These are phyloP conservation scores for Pangasius djambal DNA, from an alignment of 2,797 vertebrate species.

Conservation along the genomic window DNA sequence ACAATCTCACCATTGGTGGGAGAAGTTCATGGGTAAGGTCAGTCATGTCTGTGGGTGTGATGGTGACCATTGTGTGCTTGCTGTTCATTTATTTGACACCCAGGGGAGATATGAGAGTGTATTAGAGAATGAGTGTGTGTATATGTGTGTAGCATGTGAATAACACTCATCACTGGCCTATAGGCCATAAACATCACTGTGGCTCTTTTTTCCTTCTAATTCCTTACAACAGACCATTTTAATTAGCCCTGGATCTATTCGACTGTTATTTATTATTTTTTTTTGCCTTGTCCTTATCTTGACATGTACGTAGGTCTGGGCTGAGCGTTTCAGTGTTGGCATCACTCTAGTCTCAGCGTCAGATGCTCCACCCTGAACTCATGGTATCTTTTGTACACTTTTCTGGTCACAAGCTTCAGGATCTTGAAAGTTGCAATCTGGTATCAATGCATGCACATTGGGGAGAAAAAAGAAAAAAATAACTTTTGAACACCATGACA, in stretches of 20 bases:
- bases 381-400: neutral
- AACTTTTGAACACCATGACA: neutral
- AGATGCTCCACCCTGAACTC: no score
- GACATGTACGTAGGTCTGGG: neutral
- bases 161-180: neutral
- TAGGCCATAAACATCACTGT: neutral
- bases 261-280: neutral
- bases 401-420: neutral
- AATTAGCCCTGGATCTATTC: neutral
- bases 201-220: neutral
- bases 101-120: neutral
- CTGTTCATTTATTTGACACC: conserved; percentile 33
- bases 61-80: neutral
- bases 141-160: neutral
- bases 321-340: no score
- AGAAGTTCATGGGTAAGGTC: neutral
- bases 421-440: neutral
- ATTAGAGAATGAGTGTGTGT: neutral
- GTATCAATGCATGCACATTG: no score
- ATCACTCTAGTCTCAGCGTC: neutral
- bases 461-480: neutral
- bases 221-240: neutral
- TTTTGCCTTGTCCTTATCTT: neutral
- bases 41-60: conserved; percentile 19
- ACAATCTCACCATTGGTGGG: neutral